Evolutionary conservation across 2,888 invertebrate species (phyloP).

Genomic region (Ochropleura leucogaster): DNA sequence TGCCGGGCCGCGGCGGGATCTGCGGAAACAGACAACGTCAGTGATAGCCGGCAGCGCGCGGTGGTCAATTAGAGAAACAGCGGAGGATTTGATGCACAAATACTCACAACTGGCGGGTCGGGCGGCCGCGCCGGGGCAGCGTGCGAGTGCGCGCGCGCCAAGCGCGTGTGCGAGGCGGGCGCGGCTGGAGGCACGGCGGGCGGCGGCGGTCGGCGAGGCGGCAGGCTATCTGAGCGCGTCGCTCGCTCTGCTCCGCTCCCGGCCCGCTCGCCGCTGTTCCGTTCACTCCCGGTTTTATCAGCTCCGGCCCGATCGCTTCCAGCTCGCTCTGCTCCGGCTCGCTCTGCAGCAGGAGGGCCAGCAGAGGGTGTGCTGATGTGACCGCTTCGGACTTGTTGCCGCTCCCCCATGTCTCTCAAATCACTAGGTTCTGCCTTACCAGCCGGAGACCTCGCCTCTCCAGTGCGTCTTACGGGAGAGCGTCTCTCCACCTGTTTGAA

Average conservation of each 20-base stretch:
- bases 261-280: conserved; percentile 4
- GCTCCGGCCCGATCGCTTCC: conserved; percentile 9
- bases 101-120: conserved; percentile 79
- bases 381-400: conserved; percentile 41
- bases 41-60: not conserved
- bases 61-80: not conserved
- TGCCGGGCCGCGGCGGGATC: conserved; percentile 81
- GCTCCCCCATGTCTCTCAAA: conserved; percentile 34
- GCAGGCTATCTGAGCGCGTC: conserved; percentile 67
- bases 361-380: conserved; percentile 8
- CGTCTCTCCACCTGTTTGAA: conserved; percentile 72
- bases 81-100: not conserved
- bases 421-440: conserved; percentile 61
- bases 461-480: conserved; percentile 70
- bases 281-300: conserved; percentile 22
- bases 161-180: conserved; percentile 72
- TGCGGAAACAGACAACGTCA: conserved; percentile 51
- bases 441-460: conserved; percentile 63
- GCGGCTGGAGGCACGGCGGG: conserved; percentile 67
- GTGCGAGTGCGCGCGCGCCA: conserved; percentile 81
- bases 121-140: conserved; percentile 75
- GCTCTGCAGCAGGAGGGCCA: conserved; percentile 14
- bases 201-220: conserved; percentile 76
- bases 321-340: conserved; percentile 8
- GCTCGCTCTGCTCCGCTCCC: conserved; percentile 26